A percentile compares a stretch with the other conserved stretches of the same genome.
phyloP scores from a whole-genome alignment of 1,140 invertebrate genomes.

The Wasmannia auropunctata region DNA sequence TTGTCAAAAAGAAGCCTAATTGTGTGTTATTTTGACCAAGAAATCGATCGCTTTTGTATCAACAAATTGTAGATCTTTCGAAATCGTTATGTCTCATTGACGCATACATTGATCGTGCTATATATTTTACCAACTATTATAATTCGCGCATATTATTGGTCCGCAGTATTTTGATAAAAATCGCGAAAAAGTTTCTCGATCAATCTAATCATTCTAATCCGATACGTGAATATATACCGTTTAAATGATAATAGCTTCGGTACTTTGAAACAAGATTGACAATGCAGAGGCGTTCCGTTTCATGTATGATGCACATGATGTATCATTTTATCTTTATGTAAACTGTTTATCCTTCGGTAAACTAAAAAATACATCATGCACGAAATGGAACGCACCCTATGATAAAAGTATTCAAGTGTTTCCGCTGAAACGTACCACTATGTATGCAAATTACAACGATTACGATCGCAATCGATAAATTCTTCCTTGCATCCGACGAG shows the following conservation, averaged over 20 bases:
- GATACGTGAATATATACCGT: background rate
- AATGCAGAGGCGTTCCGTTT: too few species aligned
- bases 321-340: too few species aligned
- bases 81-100: background rate
- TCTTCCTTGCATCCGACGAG: conserved; percentile 46
- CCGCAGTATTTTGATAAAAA: background rate
- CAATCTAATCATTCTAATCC: background rate
- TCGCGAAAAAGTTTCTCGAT: background rate
- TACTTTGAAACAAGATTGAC: background rate
- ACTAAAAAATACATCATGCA: too few species aligned
- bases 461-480: conserved; percentile 49
- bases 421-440: background rate
- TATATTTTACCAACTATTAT: background rate
- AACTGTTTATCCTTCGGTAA: too few species aligned
- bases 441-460: conserved; percentile 2
- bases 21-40: background rate
- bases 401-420: background rate
- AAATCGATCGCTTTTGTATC: background rate
- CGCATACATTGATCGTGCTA: too few species aligned
- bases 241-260: background rate
- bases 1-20: background rate
- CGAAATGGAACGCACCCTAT: too few species aligned
- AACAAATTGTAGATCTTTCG: background rate
- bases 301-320: background rate
- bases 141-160: background rate